These are phyloP conservation scores for Malurus alboscapulatus DNA, from an alignment of 2,113 vertebrate genomes.

Conservation along the genomic window DNA sequence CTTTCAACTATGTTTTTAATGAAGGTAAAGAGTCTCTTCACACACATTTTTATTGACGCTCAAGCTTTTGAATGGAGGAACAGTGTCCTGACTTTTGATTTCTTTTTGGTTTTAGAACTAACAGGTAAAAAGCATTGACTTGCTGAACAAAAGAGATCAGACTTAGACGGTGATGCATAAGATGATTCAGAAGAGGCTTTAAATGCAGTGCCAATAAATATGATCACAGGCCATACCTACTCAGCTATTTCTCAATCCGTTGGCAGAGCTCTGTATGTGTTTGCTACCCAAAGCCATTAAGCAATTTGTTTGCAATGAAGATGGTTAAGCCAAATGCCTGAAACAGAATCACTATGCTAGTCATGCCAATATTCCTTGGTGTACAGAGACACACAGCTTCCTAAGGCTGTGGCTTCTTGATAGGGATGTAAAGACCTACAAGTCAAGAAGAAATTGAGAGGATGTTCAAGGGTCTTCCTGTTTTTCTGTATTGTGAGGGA, in stretches of 20 bases:
- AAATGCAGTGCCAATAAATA: constrained; percentile 12
- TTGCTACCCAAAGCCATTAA: constrained; percentile 28
- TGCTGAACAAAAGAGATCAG: not conserved
- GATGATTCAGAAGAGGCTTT: constrained; percentile 16
- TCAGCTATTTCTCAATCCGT: not conserved
- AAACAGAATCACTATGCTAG: not conserved
- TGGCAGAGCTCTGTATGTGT: not conserved
- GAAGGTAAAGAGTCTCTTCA: not conserved
- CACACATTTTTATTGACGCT: not conserved
- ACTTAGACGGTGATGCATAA: not conserved
- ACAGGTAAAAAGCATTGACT: not conserved
- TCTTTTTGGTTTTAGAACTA: not conserved
- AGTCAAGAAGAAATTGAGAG: not conserved
- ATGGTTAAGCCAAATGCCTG: not conserved
- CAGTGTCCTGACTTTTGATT: not conserved
- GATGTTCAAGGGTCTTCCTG: not conserved
- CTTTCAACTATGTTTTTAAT: not conserved
- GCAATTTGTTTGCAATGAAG: not conserved
- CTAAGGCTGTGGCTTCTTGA: not conserved
- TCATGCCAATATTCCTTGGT: not conserved
- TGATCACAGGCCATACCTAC: not conserved
- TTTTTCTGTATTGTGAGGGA: not conserved
- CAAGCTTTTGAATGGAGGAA: not conserved
- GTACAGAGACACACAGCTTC: not conserved
- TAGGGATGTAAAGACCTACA: not conserved